Conservation (phyloP, 92 coral and sea anemone species). For the Zoanthus sansibaricus region DNA sequence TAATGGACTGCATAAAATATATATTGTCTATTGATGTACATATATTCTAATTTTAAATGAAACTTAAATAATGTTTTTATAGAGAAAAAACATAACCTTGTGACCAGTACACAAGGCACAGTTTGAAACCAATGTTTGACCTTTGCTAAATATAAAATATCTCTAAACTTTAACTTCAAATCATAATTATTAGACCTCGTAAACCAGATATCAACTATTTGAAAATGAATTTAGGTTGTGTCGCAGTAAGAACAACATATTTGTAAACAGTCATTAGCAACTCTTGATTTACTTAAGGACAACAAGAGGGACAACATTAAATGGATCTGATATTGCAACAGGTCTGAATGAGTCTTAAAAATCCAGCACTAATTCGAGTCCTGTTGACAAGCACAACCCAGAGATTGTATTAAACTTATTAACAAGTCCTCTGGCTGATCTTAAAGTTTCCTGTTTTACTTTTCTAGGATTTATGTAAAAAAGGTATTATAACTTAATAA, state of each 20-base stretch:
- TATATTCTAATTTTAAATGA: too few relatives aligned
- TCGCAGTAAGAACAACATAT: not conserved
- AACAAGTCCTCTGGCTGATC: not conserved
- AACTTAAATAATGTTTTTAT: too few relatives aligned
- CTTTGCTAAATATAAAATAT: too few relatives aligned
- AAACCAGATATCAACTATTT: not conserved
- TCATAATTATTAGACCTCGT: not conserved
- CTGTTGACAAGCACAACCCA: not conserved
- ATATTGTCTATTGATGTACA: too few relatives aligned
- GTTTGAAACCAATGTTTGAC: too few relatives aligned
- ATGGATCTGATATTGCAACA: conserved; percentile 5
- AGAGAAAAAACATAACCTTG: too few relatives aligned
- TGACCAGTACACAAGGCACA: too few relatives aligned
- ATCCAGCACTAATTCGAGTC: not conserved
- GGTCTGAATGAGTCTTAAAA: not conserved
- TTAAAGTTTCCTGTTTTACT: not conserved
- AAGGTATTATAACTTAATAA: not conserved
- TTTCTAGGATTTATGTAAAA: not conserved
- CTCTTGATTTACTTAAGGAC: not conserved
- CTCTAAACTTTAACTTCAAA: too few relatives aligned
- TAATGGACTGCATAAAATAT: too few relatives aligned
- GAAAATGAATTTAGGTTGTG: not conserved
- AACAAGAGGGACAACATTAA: not conserved
- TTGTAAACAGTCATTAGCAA: not conserved
- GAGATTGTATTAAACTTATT: not conserved